Evolutionary conservation across 2,888 invertebrate genomes (phyloP).

Genomic region (Spilarctia lutea): DNA sequence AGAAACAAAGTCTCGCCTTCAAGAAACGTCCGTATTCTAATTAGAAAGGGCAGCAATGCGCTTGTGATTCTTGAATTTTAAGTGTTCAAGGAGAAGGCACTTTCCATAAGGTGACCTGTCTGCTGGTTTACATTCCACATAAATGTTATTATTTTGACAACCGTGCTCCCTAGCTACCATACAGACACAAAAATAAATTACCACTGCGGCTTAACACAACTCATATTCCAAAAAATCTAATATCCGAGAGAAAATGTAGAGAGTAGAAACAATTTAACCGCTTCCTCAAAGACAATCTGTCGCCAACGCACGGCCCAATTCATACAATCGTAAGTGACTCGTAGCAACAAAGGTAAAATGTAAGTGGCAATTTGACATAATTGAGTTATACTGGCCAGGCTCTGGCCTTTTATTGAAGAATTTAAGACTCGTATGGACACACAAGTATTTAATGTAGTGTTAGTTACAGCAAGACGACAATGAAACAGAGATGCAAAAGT

Average conservation of each 20-base stretch:
- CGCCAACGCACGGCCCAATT: constrained; percentile 24
- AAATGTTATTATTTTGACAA: too few species aligned
- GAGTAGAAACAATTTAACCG: constrained; percentile 12
- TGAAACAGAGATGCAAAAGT: neutral
- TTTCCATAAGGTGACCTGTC: too few species aligned
- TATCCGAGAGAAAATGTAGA: neutral
- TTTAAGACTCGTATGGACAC: neutral
- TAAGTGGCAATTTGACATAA: constrained; percentile 17
- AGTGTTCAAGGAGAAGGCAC: too few species aligned
- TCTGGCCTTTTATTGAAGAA: neutral
- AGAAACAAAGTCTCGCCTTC: too few species aligned
- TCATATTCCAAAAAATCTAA: constrained; percentile 4
- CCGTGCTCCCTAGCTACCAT: too few species aligned
- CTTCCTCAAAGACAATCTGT: constrained; percentile 13
- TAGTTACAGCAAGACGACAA: neutral
- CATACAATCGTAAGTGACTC: constrained; percentile 29
- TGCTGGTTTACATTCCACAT: too few species aligned
- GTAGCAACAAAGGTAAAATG: constrained; percentile 11
- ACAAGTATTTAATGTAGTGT: neutral
- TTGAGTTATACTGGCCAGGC: neutral
- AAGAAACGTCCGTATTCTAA: too few species aligned
- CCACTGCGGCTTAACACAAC: neutral
- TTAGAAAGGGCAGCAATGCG: too few species aligned
- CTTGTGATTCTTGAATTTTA: too few species aligned
- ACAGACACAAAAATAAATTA: neutral